These are phyloP conservation scores for Diarsia brunnea DNA, from an alignment of 2,888 invertebrate species.

Conservation along the genomic window DNA sequence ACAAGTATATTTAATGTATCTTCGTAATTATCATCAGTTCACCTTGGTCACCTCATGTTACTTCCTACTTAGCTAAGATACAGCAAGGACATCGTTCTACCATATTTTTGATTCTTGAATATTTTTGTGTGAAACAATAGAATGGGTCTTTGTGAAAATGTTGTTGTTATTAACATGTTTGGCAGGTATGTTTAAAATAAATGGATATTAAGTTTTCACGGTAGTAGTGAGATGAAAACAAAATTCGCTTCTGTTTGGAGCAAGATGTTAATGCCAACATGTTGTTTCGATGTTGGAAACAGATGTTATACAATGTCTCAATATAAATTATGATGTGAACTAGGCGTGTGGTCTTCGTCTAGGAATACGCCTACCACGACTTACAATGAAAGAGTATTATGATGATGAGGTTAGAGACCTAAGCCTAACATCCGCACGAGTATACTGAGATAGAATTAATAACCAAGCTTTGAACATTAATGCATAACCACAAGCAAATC, in stretches of 20 bases:
- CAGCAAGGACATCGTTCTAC: slow-evolving; percentile 59
- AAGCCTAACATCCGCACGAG: background rate
- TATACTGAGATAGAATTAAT: background rate
- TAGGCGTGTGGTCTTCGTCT: slow-evolving; percentile 47
- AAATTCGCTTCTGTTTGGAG: slow-evolving; percentile 30
- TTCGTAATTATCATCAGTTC: slow-evolving; percentile 70
- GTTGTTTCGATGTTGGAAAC: slow-evolving; percentile 46
- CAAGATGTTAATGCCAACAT: slow-evolving; percentile 41
- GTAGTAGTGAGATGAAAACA: slow-evolving; percentile 50
- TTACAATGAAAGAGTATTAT: background rate
- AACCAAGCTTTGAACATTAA: background rate
- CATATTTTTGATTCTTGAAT: slow-evolving; percentile 66
- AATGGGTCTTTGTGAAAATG: slow-evolving; percentile 56
- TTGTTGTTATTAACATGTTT: slow-evolving; percentile 59
- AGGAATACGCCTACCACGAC: slow-evolving; percentile 18
- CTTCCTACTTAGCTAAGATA: slow-evolving; percentile 67
- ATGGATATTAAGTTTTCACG: slow-evolving; percentile 42
- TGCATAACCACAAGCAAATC: background rate
- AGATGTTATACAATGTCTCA: slow-evolving; percentile 42
- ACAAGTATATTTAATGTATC: slow-evolving; percentile 69
- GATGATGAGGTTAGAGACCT: background rate
- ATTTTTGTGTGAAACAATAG: slow-evolving; percentile 69
- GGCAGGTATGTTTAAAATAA: slow-evolving; percentile 55
- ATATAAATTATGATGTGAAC: slow-evolving; percentile 42
- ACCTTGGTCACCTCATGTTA: slow-evolving; percentile 70